Evolutionary conservation across 2,797 vertebrate species (phyloP).

Genomic region (Tamandua tetradactyla): DNA sequence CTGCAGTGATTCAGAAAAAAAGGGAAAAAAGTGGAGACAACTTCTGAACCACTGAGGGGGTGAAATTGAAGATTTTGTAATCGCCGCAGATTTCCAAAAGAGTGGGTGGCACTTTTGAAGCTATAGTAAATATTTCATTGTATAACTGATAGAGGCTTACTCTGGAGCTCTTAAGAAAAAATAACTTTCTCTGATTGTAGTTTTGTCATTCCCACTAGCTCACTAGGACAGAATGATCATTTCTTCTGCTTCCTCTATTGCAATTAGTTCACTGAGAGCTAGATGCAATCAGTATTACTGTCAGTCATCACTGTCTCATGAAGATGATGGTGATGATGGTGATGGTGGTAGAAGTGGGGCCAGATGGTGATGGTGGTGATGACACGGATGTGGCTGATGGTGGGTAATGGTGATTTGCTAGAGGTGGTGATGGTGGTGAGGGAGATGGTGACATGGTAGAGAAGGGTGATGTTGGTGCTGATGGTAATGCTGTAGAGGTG

Average conservation of each 20-base stretch:
- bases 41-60: slow-evolving; percentile 3
- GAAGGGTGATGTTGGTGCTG: too few relatives aligned
- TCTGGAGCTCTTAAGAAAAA: slow-evolving; percentile 16
- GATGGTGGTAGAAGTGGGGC: neutral
- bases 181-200: slow-evolving; percentile 48
- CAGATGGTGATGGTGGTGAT: neutral
- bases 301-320: neutral
- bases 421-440: too few relatives aligned
- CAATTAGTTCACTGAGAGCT: slow-evolving; percentile 6
- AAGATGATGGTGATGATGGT: neutral
- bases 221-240: neutral
- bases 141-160: slow-evolving; percentile 8
- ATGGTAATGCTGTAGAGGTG: neutral
- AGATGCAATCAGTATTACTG: neutral
- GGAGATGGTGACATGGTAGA: too few relatives aligned
- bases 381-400: too few relatives aligned
- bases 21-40: slow-evolving; percentile 1
- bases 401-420: neutral
- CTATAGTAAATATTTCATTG: slow-evolving; percentile 2
- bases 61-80: slow-evolving; percentile 18
- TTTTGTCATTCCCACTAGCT: neutral
- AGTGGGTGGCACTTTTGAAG: slow-evolving; percentile 25
- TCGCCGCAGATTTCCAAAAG: slow-evolving; percentile 40
- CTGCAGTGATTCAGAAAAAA: slow-evolving; percentile 63
- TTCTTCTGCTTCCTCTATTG: slow-evolving; percentile 44